Percentiles rank a stretch among this genome's conserved stretches.
These are phyloP conservation scores for Lamellibrachia columna DNA, from an alignment of 2,888 invertebrate genomes.

Conservation along the genomic window DNA sequence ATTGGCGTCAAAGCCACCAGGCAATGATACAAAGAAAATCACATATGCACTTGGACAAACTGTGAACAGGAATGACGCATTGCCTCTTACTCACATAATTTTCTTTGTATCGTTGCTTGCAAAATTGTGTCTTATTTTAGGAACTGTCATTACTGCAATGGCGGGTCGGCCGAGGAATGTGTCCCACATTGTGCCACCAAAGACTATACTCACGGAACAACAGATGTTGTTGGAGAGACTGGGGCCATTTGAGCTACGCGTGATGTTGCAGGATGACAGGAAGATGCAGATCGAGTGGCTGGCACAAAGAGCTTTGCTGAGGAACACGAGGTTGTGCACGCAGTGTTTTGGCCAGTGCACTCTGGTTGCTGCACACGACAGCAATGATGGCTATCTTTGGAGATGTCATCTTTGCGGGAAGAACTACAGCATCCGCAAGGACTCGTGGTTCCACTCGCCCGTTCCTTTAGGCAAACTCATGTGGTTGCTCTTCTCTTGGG, in stretches of 20 bases:
- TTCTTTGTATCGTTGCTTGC: too few species aligned
- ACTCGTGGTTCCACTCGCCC: neutral
- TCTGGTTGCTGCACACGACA: neutral
- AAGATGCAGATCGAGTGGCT: neutral
- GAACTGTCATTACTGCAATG: too few species aligned
- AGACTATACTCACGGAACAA: too few species aligned
- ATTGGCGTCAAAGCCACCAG: neutral
- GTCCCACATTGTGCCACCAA: too few species aligned
- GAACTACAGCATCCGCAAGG: neutral
- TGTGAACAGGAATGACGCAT: too few species aligned
- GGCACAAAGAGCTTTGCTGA: neutral
- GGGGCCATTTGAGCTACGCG: neutral
- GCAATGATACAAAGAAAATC: too few species aligned
- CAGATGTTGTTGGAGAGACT: neutral
- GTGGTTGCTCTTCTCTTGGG: too few species aligned
- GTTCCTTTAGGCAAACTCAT: neutral
- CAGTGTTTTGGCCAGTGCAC: neutral
- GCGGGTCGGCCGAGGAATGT: too few species aligned
- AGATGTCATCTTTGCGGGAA: neutral
- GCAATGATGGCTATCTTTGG: neutral
- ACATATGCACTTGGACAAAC: too few species aligned
- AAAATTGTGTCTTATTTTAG: too few species aligned
- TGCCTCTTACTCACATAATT: too few species aligned
- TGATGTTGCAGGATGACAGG: neutral
- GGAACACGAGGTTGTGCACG: neutral